Base-by-base conservation (phyloP, 1,140 invertebrate species). In the Orius insidiosus region DNA sequence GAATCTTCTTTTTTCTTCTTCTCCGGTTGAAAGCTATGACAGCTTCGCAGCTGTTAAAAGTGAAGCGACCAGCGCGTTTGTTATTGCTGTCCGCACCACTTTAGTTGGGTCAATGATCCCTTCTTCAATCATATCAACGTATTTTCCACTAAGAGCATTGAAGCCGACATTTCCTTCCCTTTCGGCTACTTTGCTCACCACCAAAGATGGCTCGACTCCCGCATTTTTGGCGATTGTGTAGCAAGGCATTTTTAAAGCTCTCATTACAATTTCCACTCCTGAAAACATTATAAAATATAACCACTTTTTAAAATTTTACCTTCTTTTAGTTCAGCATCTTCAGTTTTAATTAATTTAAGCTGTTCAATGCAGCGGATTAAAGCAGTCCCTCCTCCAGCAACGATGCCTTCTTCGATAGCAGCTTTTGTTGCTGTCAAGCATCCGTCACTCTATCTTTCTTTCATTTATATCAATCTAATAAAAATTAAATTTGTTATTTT, bases 191-290 rank as follows among this genome's bases (percentile, higher is more conserved):
- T 95, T 96, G 15, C 89, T 85, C 9, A 97, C 89, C 38, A 96
- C 85, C 10, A 86, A 71, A 46, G 85, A 80, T 9, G 88, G 85
- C 64, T 98, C 92, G 38, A 96, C 80, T 30, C 94, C 94, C 46
- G 94, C 90, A 63, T 98, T 98, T 48, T 78, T 72, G n/a, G 90
- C 88, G 58, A 98, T 98, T 10, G 88, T 90, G 61, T 82, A 74
- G 64, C 86, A 90, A 1, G 94, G 94, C 68, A 92, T 85, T 55
- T 78, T 75, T 18, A 98, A 64, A 5, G 93, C 84, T 56, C 88
- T 87, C 44, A 78, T 76, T 1, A 98, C 77, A 53, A 98, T 95
- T 52, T 90, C 80, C 53, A 97, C 78, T 50, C 84, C 81, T 33
- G 32, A 33, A 33, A 33, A 33, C 32, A 33, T n/a, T n/a, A n/a